Evolutionary conservation across 2,888 invertebrate species (phyloP), one percentile per base, ranked within the genome.

Genomic region (Leptothorax acervorum): DNA sequence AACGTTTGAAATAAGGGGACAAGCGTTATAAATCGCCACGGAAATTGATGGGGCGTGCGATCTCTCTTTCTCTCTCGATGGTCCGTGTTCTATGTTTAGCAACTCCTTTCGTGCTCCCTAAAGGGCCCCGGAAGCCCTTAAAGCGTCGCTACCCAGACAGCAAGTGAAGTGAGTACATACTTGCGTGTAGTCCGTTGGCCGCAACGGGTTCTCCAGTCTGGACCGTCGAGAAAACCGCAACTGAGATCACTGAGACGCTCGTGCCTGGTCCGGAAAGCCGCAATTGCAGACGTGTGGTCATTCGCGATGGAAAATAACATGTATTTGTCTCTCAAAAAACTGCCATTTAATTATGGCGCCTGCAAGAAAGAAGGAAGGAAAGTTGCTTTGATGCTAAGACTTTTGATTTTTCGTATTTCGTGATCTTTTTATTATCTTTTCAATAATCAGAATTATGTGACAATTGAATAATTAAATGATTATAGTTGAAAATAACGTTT

Each of bases 101-200:
- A n/a, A 84, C 68, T 83, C 63, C 79, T 82, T 87, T 86, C 84
- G 83, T 81, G 79, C 76, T 85, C 68, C 71, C 66, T 48, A 85
- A 85, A 71, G 88, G 89, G 63, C 63, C 81, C 79, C 71, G 75
- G 89, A 89, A 89, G 51, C 89, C 89, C 86, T 89, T 87, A 85
- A 89, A 87, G 86, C 70, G 76, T 86, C 76, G 65, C 85, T 82
- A 68, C 76, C 81, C 84, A 89, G 89, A 89, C 89, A 70, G 84
- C 65, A 85, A 81, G 78, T 76, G 63, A 85, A 86, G 83, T 42
- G 60, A 79, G 82, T 87, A 84, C 84, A 23, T 23, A 85, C 74
- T 84, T 86, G 81, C 76, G 70, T 35, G 68, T 70, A 83, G 84
- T 66, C 63, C 78, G 84, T 85, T 85, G 82, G 66, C 74, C 71